Evolutionary conservation across 2,888 invertebrate species (phyloP).

Genomic region (Andrena chrysosceles): DNA sequence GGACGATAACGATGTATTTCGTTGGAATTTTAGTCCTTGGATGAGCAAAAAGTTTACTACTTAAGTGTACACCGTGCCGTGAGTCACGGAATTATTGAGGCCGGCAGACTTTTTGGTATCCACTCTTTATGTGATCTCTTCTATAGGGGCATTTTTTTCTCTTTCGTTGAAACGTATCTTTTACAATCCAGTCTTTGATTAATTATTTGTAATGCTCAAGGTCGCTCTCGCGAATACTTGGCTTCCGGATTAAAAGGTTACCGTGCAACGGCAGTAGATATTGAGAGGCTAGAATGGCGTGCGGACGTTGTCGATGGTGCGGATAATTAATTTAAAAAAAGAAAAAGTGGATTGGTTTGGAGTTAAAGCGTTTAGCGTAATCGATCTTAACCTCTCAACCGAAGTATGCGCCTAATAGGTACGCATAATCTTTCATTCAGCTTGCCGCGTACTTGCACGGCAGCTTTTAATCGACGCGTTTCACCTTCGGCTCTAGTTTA

Average conservation of each 20-base stretch:
- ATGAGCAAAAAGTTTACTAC: no score
- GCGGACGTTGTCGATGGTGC: conserved; percentile 24
- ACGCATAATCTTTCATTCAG: conserved; percentile 44
- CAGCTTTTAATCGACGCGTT: conserved; percentile 24
- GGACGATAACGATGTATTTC: not conserved
- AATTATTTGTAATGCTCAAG: conserved; percentile 27
- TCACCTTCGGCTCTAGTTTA: conserved; percentile 40
- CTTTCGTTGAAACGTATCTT: not conserved
- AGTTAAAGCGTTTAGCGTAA: conserved; percentile 16
- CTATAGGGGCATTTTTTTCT: not conserved
- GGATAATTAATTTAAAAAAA: conserved; percentile 28
- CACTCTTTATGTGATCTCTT: no score
- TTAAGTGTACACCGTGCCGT: no score
- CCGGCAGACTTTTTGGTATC: no score
- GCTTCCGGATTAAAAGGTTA: conserved; percentile 37
- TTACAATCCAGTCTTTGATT: conserved; percentile 21
- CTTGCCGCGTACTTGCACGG: not conserved
- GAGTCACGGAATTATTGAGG: no score
- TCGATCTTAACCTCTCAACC: conserved; percentile 39
- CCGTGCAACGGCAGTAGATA: conserved; percentile 13
- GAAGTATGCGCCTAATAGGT: conserved; percentile 17
- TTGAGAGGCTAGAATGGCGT: conserved; percentile 25
- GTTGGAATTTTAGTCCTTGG: not conserved
- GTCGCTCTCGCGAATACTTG: conserved; percentile 42
- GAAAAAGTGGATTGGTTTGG: conserved; percentile 18